phyloP scores from a whole-genome alignment of 2,797 vertebrate genomes.

The Muscicapa striata region DNA sequence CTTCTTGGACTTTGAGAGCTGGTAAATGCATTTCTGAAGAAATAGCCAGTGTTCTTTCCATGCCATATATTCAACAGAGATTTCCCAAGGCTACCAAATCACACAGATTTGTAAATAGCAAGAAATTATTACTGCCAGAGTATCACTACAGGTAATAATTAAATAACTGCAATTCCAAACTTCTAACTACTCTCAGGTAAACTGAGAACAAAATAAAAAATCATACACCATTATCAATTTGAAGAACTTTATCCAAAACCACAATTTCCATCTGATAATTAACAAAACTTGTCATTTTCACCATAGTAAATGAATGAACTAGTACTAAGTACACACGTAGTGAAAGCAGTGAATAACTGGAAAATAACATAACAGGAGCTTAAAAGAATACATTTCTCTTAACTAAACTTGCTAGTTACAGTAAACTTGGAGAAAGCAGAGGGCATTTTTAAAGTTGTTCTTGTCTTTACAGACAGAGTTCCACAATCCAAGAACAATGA shows the following conservation, averaged over 20 bases:
- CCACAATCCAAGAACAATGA: not conserved
- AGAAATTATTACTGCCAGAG: not conserved
- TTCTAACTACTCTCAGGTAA: not conserved
- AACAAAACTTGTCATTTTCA: slow-evolving; percentile 55
- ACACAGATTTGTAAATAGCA: not conserved
- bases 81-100: not conserved
- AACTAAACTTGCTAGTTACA: slow-evolving; percentile 18
- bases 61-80: not conserved
- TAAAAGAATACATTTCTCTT: slow-evolving; percentile 38
- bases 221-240: not conserved
- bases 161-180: not conserved
- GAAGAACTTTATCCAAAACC: slow-evolving; percentile 58
- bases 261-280: not conserved
- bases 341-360: not conserved
- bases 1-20: not conserved
- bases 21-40: not conserved
- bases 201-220: slow-evolving; percentile 14
- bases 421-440: slow-evolving; percentile 28
- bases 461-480: not conserved
- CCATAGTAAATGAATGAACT: slow-evolving; percentile 24
- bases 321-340: not conserved
- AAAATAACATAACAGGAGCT: slow-evolving; percentile 22
- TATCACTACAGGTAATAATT: not conserved
- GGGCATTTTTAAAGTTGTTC: not conserved
- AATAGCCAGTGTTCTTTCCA: not conserved